These are phyloP conservation scores for Leptogaster cylindrica DNA, from an alignment of 2,888 invertebrate species.

Conservation along the genomic window DNA sequence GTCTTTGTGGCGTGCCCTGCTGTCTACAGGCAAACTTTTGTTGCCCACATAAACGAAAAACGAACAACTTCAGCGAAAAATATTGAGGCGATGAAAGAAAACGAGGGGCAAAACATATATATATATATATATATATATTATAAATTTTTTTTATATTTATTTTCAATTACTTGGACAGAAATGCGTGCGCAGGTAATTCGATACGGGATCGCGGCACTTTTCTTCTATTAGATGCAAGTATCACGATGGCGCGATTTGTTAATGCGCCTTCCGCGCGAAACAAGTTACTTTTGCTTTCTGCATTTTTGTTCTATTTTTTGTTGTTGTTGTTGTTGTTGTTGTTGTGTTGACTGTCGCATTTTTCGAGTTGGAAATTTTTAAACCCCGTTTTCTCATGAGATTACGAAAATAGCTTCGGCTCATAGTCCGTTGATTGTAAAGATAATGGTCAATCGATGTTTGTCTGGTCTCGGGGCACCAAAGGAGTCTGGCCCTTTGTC, in stretches of 20 bases:
- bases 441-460: constrained; percentile 36
- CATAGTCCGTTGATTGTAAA: constrained; percentile 27
- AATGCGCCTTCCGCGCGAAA: constrained; percentile 1
- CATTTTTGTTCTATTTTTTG: too few species aligned
- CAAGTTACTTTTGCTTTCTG: too few species aligned
- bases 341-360: constrained; percentile 6
- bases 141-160: too few species aligned
- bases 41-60: constrained; percentile 2
- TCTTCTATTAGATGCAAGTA: constrained; percentile 17
- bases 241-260: neutral
- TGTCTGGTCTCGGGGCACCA: constrained; percentile 15
- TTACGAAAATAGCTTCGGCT: constrained; percentile 20
- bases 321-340: too few species aligned
- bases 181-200: constrained; percentile 33
- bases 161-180: constrained; percentile 32
- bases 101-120: neutral
- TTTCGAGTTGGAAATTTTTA: constrained; percentile 29
- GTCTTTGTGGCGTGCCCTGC: neutral
- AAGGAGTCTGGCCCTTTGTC: too few species aligned
- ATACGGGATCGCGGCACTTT: constrained; percentile 22
- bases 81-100: constrained; percentile 17
- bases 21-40: neutral
- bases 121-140: too few species aligned
- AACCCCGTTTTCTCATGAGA: constrained; percentile 13
- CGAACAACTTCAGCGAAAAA: constrained; percentile 19